Base-by-base conservation (phyloP, 2,888 invertebrate species). In the Lasioglossum marginatum region DNA sequence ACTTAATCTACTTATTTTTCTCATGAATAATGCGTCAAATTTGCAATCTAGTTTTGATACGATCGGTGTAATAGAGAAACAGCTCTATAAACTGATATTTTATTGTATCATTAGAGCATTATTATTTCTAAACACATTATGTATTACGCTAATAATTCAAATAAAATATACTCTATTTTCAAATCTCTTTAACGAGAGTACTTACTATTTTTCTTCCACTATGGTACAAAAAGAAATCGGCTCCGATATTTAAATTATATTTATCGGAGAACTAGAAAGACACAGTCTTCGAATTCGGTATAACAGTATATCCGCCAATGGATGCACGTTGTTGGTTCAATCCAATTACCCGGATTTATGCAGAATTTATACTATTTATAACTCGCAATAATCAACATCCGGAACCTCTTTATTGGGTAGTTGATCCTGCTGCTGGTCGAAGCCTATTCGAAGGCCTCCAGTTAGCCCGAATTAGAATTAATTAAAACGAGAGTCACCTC, bases 381-480 rank as follows among this genome's bases (percentile, higher is more conserved):
- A 34, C 34, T 31, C 0, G 34, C 23, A 23, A 8, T 3, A 34
- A 34, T 23, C 31, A 31, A 66, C 34, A 31, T 34, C 34, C 23
- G 34, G 34, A 34, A 34, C 31, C 57, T 27, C 12, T 68, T 68
- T 37, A 68, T n/a, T 23, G 37, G 12, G 0, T 37, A 68, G 40
- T 23, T 12, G 37, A 40, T 68, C n/a, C 23, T 37, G 34, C 23
- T 68, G 19, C 68, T 37, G 8, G 5, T 4, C 23, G 23, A 23
- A 40, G 10, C 37, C 37, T 68, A 68, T 40, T 40, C n/a, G 4
- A 34, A n/a, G 12, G n/a, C 34, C 23, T 68, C 40, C 37, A 1
- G 68, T 34, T 40, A n/a, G 34, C 23, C 68, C 37, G 37, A 68
- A 68, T 37, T 68, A 68, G 34, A 37, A 68, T 68, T 68, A 68